Base-by-base conservation (phyloP, 2,888 invertebrate species). In the Ctenicera cuprea region DNA sequence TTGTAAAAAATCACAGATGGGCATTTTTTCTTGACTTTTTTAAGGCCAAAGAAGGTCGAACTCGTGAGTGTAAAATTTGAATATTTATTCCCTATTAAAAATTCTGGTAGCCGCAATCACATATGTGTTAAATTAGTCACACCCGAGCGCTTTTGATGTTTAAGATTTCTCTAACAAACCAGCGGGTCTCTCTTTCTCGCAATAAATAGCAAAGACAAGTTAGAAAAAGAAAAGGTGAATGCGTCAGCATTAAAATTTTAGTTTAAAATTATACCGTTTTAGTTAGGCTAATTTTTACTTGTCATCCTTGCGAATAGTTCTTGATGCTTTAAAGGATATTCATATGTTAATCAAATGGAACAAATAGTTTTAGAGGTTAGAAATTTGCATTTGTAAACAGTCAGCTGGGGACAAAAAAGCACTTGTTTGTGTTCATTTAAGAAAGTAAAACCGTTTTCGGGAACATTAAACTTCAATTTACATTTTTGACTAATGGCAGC, bases 351-450 rank as follows among this genome's bases (percentile, higher is more conserved):
- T 73, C 54, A 67, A 73, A 52, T 67, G 61, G 64, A 71, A 38
- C 66, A 45, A 71, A 66, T 61, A 62, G 61, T 70, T 61, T 20
- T 62, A 20, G 37, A 37, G 33, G 45, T 63, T 52, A 62, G 30
- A 63, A 80, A 79, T 75, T 77, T 65, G 63, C 81, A 83, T 83
- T 83, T 82, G 80, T 82, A 83, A 82, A 81, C 79, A 79, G 80
- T 80, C 79, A 79, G 22, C 54, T 69, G 38, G 45, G 16, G 48
- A 48, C 2, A 26, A 45, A 50, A 22, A 22, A 18, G 45, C 50
- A 57, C 54, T 57, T 45, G 45, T 68, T 33, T 7, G 26, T 54
- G 26, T n/a, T 54, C 50, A 33, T 57, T 67, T 69, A 37, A 48
- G 30, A 61, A 48, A 61, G 59, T 69, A 59, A 61, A 67, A 67